These are phyloP conservation scores for Colletes latitarsis DNA, from an alignment of 1,140 invertebrate species.

Conservation along the genomic window DNA sequence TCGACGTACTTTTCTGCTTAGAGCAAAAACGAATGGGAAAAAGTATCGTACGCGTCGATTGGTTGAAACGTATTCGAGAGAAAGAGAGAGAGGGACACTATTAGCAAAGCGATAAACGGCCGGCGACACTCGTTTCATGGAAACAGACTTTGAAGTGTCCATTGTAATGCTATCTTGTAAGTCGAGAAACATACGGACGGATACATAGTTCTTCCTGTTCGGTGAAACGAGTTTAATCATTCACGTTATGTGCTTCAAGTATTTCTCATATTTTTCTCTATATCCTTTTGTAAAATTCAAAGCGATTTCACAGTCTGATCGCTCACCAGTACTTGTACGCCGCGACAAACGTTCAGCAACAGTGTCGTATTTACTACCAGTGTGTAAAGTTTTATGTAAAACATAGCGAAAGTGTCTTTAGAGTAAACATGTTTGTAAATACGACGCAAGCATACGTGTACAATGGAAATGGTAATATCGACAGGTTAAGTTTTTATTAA, in stretches of 20 bases:
- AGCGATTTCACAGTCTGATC: neutral
- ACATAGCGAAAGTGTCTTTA: neutral
- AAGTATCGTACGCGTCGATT: constrained; percentile 1
- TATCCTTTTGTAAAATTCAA: neutral
- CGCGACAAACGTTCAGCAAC: neutral
- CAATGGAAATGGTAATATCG: neutral
- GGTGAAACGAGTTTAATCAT: neutral
- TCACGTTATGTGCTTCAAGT: neutral
- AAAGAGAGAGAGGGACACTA: no score
- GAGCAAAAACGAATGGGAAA: neutral
- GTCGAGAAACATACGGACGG: no score
- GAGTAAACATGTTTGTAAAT: neutral
- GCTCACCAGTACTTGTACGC: neutral
- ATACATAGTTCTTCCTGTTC: neutral
- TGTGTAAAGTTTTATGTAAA: neutral
- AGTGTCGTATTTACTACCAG: neutral
- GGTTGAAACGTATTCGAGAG: neutral
- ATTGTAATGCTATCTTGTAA: neutral
- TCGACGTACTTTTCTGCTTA: neutral
- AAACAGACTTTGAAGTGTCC: constrained; percentile 5
- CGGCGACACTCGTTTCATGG: neutral
- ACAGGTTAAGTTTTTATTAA: neutral
- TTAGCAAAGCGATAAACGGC: neutral
- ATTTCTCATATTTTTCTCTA: neutral
- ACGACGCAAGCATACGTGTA: neutral